Conservation (phyloP, 2,888 invertebrate genomes). For the Xestoiulus laeticollis region DNA sequence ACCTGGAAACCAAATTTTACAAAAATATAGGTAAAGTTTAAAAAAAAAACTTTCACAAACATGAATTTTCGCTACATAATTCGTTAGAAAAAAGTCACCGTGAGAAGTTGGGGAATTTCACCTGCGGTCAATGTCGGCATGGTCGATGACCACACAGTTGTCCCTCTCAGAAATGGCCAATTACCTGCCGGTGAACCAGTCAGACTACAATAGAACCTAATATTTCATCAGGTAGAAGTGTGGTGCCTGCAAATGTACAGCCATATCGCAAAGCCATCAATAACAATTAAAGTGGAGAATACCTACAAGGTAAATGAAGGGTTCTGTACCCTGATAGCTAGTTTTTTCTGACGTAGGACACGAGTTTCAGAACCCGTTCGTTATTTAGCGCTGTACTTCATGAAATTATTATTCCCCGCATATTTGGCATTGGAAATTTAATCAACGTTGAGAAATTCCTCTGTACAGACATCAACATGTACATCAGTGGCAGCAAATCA, state of each 20-base stretch:
- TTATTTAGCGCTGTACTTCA: too few relatives aligned
- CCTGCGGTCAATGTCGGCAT: conserved; percentile 16
- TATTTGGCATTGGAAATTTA: too few relatives aligned
- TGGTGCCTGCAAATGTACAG: background rate
- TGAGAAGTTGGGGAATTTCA: background rate
- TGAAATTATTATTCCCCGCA: too few relatives aligned
- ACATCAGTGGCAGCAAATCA: background rate
- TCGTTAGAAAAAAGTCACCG: background rate
- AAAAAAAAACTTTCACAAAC: background rate
- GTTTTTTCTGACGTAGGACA: background rate
- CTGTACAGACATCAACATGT: too few relatives aligned
- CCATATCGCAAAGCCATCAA: background rate
- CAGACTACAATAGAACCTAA: background rate
- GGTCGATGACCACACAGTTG: background rate
- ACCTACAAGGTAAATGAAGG: background rate
- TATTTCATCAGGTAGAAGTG: background rate
- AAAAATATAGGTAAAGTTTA: background rate
- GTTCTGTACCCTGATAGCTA: background rate
- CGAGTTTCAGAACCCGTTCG: too few relatives aligned
- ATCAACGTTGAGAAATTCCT: too few relatives aligned
- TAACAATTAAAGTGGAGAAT: background rate
- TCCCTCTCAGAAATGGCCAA: background rate
- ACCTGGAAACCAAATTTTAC: background rate
- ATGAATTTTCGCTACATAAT: background rate
- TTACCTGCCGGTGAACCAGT: background rate